Evolutionary conservation across 2,888 invertebrate species (phyloP), one percentile per base, ranked within the genome.

Genomic region (Galeruca laticollis): DNA sequence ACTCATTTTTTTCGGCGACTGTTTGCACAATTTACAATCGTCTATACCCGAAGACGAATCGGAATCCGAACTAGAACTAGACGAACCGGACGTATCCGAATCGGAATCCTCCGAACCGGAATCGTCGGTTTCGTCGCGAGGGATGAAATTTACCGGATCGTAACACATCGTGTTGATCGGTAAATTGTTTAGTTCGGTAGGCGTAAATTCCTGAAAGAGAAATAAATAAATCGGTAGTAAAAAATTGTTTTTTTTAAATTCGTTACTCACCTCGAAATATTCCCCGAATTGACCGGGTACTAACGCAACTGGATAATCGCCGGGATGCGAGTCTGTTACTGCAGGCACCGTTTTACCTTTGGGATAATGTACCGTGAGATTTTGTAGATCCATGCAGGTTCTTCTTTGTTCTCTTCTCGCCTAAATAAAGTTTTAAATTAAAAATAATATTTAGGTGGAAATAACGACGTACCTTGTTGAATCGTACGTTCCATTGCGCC

Each of bases 251-350:
- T 37, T 37, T 37, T 10, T 2, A 37, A 9, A 37, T 37, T 37
- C 1, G 26, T 3, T 26, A 18, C 9, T 73, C 81, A 84, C 84
- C 80, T 92, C 91, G 86, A 93, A 98, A 82, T 90, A 90, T 85
- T 97, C 95, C 77, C 94, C 94, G 87, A 92, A 99, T 87, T 99
- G 99, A n/a, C 98, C 98, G 43, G 98, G 97, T 78, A 99, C 92
- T 74, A 99, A 87, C 54, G 98, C 92, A 72, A 98, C 92, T 20
- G 99, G 99, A 88, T 98, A 99, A 84, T 90, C 84, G 51, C 91
- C 90, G 18, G 66, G 59, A 21, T 37, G 59, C 0, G 59, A 21
- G 1, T 33, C 33, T 5, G 40, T 20, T 21, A 37, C n/a, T 49
- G 90, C 85, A 76, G 89, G 88, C 60, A 87, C 87, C 73, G 86